Conservation (phyloP, 1,140 invertebrate genomes). For the Procambarus clarkii region DNA sequence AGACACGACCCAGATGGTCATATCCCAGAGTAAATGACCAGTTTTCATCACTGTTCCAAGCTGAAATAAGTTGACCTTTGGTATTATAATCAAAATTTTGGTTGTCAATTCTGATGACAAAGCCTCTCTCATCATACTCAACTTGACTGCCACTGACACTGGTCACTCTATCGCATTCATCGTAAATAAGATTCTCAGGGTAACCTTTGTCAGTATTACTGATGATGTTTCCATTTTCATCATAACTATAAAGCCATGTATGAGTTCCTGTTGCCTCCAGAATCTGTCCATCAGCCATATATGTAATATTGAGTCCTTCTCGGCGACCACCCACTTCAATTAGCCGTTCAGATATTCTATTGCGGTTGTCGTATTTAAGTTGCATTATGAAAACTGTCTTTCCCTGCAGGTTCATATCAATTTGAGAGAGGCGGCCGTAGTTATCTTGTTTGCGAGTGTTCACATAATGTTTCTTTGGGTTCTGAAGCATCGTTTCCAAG, state of each 20-base stretch:
- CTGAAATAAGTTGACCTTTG: conserved; percentile 86
- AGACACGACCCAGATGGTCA: conserved; percentile 82
- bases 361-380: conserved; percentile 89
- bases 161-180: conserved; percentile 92
- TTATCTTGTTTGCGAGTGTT: conserved; percentile 90
- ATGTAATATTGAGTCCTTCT: conserved; percentile 72
- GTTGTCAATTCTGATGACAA: conserved; percentile 66
- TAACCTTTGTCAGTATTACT: conserved; percentile 90
- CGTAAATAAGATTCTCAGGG: conserved; percentile 91
- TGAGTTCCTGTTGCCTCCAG: conserved; percentile 79
- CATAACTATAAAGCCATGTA: conserved; percentile 93
- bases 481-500: conserved; percentile 86
- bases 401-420: conserved; percentile 89
- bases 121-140: conserved; percentile 68
- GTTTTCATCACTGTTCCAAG: conserved; percentile 74
- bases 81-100: conserved; percentile 91
- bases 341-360: conserved; percentile 85
- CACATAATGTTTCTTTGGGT: conserved; percentile 91
- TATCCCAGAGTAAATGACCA: conserved; percentile 84
- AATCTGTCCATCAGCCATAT: conserved; percentile 75
- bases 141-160: conserved; percentile 88
- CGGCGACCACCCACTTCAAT: conserved; percentile 73
- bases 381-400: conserved; percentile 89
- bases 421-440: conserved; percentile 86
- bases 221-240: conserved; percentile 96